Conservation (phyloP, 1,140 invertebrate species). For the Pygmarrhopalites habei region DNA sequence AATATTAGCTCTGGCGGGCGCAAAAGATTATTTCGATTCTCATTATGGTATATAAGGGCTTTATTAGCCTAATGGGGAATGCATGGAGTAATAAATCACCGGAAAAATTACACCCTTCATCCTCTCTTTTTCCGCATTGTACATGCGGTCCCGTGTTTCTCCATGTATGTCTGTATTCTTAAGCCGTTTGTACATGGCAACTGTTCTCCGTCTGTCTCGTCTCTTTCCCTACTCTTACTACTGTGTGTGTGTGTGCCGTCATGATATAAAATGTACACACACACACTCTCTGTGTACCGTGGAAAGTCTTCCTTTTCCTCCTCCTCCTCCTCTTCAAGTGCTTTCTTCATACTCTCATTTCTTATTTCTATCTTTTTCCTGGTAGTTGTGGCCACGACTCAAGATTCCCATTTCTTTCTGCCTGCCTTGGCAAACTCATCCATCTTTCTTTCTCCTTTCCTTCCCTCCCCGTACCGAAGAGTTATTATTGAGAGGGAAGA, state of each 20-base stretch:
- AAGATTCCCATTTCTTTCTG: background rate
- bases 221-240: background rate
- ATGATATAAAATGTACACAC: too few species aligned
- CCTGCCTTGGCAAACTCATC: conserved; percentile 8
- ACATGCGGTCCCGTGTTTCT: background rate
- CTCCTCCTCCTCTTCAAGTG: background rate
- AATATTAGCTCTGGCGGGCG: conserved; percentile 15
- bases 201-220: conserved; percentile 4
- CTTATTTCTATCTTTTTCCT: background rate
- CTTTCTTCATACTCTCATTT: background rate
- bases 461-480: conserved; percentile 2
- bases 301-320: too few species aligned
- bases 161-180: background rate
- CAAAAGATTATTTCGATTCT: conserved; percentile 31
- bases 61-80: conserved; percentile 40
- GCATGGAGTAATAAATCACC: conserved; percentile 35
- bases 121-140: conserved; percentile 29
- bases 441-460: conserved; percentile 6
- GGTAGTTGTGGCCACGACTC: background rate
- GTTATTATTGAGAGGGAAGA: conserved; percentile 7
- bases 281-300: too few species aligned
- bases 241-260: background rate
- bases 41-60: conserved; percentile 37
- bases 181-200: background rate
- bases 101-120: conserved; percentile 39